Conservation (phyloP, 2,113 vertebrate species). For the Steatornis caripensis region DNA sequence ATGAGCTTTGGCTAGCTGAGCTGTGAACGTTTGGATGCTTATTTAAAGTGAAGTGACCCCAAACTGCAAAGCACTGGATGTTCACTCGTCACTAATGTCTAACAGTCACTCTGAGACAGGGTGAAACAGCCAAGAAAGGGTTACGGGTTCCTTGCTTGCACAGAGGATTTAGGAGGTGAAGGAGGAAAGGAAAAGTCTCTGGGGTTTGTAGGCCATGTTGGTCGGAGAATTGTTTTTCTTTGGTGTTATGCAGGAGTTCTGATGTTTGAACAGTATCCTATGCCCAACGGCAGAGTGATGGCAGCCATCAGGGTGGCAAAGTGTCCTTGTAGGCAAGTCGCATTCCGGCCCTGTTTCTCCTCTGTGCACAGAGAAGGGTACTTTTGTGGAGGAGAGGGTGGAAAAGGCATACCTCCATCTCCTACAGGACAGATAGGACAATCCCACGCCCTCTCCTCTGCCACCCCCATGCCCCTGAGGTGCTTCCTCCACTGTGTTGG, state of each 20-base stretch:
- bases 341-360: background rate
- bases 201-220: background rate
- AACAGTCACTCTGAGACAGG: background rate
- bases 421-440: background rate
- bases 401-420: background rate
- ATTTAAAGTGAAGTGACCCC: constrained; percentile 31
- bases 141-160: background rate
- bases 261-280: background rate
- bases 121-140: constrained; percentile 1
- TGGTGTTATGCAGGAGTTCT: background rate
- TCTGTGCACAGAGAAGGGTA: background rate
- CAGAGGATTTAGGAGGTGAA: background rate
- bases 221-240: background rate
- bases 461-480: background rate
- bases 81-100: background rate
- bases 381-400: background rate
- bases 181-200: background rate
- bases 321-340: background rate
- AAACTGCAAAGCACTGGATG: constrained; percentile 32
- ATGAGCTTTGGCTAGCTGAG: constrained; percentile 36
- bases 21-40: background rate
- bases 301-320: background rate
- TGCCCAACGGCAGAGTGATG: background rate
- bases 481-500: background rate
- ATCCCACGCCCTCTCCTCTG: background rate